phyloP scores from a whole-genome alignment of 2,888 invertebrate species.

The Agriotes lineatus region DNA sequence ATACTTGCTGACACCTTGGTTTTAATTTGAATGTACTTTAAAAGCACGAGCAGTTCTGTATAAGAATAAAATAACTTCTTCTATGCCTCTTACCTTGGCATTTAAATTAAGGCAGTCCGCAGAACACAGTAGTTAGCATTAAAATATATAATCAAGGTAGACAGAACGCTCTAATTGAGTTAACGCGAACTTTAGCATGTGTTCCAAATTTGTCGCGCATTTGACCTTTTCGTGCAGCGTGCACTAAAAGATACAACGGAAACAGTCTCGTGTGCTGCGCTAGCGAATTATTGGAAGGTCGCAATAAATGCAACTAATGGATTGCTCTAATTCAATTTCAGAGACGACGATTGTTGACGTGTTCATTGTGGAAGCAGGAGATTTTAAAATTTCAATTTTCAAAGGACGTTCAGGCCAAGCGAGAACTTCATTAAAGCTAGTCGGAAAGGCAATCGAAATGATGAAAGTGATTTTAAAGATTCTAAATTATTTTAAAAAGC shows the following conservation, averaged over 20 bases:
- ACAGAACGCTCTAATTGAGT: constrained; percentile 4
- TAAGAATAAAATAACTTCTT: constrained; percentile 4
- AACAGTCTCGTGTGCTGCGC: background rate
- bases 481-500: too few species aligned
- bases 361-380: too few species aligned
- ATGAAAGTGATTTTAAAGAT: too few species aligned
- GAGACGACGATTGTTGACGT: too few species aligned
- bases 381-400: too few species aligned
- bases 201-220: background rate
- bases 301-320: background rate
- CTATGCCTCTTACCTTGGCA: constrained; percentile 6
- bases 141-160: constrained; percentile 16
- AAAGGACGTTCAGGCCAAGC: too few species aligned
- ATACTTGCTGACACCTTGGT: too few species aligned
- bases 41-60: background rate
- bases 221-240: background rate
- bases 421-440: too few species aligned
- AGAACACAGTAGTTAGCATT: constrained; percentile 13
- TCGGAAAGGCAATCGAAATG: too few species aligned
- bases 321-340: too few species aligned
- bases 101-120: constrained; percentile 17
- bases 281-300: background rate
- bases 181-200: constrained; percentile 9
- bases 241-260: background rate
- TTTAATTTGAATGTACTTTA: background rate